Conservation (phyloP, 2,797 vertebrate genomes). For the Podarcis lilfordi region DNA sequence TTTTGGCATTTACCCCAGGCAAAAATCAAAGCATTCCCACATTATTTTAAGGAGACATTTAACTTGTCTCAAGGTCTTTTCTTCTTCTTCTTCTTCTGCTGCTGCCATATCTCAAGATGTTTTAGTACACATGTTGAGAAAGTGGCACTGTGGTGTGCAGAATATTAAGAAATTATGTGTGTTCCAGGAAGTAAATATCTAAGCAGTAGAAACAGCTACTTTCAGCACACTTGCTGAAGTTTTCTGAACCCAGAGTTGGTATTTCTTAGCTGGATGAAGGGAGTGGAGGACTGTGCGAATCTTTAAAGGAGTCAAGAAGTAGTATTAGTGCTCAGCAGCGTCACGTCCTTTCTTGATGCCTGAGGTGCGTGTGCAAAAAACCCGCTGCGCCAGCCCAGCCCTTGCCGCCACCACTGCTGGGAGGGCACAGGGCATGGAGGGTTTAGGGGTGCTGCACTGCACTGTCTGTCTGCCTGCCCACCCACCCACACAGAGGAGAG, state of each 20-base stretch:
- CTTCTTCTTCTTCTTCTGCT: neutral
- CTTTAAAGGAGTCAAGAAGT: neutral
- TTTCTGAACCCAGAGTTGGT: neutral
- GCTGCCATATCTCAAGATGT: conserved; percentile 31
- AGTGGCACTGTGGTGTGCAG: conserved; percentile 11
- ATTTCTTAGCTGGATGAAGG: neutral
- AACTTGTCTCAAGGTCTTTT: conserved; percentile 27
- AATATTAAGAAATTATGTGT: neutral
- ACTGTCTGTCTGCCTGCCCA: too few relatives aligned
- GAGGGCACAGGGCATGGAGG: too few relatives aligned
- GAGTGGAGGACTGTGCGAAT: neutral
- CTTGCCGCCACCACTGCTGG: too few relatives aligned
- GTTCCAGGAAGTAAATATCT: neutral
- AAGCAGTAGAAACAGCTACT: conserved; percentile 26
- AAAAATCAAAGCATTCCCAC: conserved; percentile 66
- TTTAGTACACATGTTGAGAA: conserved; percentile 29
- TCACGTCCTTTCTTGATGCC: too few relatives aligned
- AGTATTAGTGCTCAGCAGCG: too few relatives aligned
- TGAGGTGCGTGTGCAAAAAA: neutral
- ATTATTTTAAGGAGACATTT: conserved; percentile 32
- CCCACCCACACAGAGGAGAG: too few relatives aligned
- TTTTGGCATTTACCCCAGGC: conserved; percentile 28
- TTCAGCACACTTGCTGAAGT: conserved; percentile 19
- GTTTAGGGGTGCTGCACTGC: too few relatives aligned
- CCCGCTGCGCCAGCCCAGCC: too few relatives aligned